These are phyloP conservation scores for Erithacus rubecula DNA, from an alignment of 2,797 vertebrate species.

Conservation along the genomic window DNA sequence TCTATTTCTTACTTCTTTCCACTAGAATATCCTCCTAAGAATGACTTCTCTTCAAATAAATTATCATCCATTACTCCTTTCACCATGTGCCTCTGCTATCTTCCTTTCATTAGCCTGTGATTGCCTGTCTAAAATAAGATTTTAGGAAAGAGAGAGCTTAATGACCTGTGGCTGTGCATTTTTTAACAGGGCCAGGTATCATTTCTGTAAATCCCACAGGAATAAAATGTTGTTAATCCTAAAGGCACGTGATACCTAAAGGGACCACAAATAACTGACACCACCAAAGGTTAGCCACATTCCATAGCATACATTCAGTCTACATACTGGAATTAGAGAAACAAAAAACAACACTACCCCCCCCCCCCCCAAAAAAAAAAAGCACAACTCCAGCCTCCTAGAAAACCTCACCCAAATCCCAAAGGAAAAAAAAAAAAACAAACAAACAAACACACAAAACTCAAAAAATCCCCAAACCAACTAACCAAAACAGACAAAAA, in stretches of 20 bases:
- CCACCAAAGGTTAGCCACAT: neutral
- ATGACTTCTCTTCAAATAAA: neutral
- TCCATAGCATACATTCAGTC: neutral
- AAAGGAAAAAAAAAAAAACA: too few relatives aligned
- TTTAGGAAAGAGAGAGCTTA: neutral
- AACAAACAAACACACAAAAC: too few relatives aligned
- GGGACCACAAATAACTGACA: neutral
- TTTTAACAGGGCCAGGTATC: neutral
- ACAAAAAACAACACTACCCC: fast-evolving
- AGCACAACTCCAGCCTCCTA: too few relatives aligned
- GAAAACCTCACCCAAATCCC: too few relatives aligned
- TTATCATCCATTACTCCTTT: neutral
- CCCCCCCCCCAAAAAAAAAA: too few relatives aligned
- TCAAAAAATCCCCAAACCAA: neutral
- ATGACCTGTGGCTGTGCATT: neutral
- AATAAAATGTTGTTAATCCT: neutral
- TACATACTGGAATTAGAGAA: neutral
- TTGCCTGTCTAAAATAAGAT: neutral
- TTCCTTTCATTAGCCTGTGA: neutral
- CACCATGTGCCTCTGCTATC: neutral
- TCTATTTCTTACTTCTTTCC: neutral
- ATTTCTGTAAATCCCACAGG: neutral
- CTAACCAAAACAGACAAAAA: neutral
- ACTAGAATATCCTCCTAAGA: neutral
- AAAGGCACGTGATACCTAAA: neutral